Base-by-base conservation (phyloP, 2,113 vertebrate species). In the Lamprotornis superbus region DNA sequence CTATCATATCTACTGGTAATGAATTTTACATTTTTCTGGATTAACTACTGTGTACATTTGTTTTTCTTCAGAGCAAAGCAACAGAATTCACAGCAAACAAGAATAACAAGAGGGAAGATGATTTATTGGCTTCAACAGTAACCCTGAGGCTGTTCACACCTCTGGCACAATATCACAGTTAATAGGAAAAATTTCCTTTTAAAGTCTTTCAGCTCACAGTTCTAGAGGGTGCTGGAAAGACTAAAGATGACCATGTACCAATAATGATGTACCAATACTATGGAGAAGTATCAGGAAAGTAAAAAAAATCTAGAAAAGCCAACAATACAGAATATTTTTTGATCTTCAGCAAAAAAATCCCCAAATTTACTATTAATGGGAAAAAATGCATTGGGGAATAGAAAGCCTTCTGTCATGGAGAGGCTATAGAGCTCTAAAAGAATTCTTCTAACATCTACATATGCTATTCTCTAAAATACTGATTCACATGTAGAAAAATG, bases 291-390 rank as follows among this genome's bases (percentile, higher is more conserved):
- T 12, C 5, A 73, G 3, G 3, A 73, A 77, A 69, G 5, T 4
- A 21, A 83, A 35, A 35, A 21, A 44, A 37, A 42, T 13, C 4
- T 24, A n/a, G 15, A 61, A 75, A 78, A 87, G 2, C 0, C 13
- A 7, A 39, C 3, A 16, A 50, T 55, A 50, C 2, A 44, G 7
- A 52, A 33, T 30, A 30, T 14, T 20, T 53, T 61, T 55, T 65
- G 0, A n/a, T 35, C 15, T 69, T 68, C 7, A 44, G 2, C 2
- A 75, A 61, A 80, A 12, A 76, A 9, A 3, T 61, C 0, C 1
- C 27, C 40, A 24, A 50, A 16, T 21, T 71, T 4, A 10, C 2
- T 33, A 7, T 19, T n/a, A 17, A 55, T 22, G 22, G 0, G 4
- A 16, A 53, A 37, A 70, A 46, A 8, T 7, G 2, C 18, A 27